Evolutionary conservation across 1,140 invertebrate genomes (phyloP), one percentile per base, ranked within the genome.

Genomic region (Solen grandis): DNA sequence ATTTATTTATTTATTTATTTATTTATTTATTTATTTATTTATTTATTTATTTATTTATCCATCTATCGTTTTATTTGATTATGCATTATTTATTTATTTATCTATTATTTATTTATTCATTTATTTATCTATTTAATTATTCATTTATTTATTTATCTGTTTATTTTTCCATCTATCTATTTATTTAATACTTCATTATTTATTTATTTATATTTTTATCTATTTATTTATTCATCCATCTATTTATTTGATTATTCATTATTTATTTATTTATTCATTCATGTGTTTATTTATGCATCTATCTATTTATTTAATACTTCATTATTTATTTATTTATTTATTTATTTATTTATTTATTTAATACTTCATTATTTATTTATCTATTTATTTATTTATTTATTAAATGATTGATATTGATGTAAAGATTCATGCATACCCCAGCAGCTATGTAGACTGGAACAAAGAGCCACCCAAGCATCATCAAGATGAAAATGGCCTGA

Each of bases 401-500:
- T n/a, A n/a, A n/a, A n/a, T n/a, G n/a, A n/a, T n/a, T n/a, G n/a
- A n/a, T n/a, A n/a, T n/a, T n/a, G n/a, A n/a, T n/a, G n/a, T n/a
- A n/a, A n/a, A n/a, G n/a, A n/a, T n/a, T n/a, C n/a, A 46, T 35
- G 82, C 81, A 85, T 68, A 87, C 84, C 46, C 85, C 84, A 3
- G 84, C 75, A 35, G 84, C 68, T 54, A 85, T 75, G 38, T 85
- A 87, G 2, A 87, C 82, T 2, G 84, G 84, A 36, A 84, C 22
- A 46, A 84, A 86, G 5, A 86, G 16, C 84, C 84, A 86, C 0
- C 78, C 84, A 0, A 87, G 66, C 31, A 80, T 55, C 29, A 87
- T 72, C 31, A 87, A 29, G 0, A 80, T 50, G 46, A 80, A 81
- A 8, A 82, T 90, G 13, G 92, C 93, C 93, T 94, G 31, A 83